Evolutionary conservation across 2,888 invertebrate species (phyloP).

Genomic region (Eupithecia vulgata): DNA sequence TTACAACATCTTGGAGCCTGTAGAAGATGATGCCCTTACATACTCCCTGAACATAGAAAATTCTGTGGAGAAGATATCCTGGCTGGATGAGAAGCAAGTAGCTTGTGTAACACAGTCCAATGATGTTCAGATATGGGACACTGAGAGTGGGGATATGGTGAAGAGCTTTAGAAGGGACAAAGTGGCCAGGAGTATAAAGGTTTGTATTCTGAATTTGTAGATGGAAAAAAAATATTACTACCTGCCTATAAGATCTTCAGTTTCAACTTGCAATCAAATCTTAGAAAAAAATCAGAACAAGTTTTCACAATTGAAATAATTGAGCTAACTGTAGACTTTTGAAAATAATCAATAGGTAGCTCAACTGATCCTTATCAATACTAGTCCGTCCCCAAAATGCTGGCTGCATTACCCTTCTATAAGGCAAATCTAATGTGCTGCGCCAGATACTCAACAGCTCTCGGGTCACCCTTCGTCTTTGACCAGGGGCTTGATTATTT

Average conservation of each 20-base stretch:
- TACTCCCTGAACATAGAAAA: conserved; percentile 91
- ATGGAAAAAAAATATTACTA: not conserved
- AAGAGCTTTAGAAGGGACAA: conserved; percentile 83
- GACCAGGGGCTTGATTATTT: too few relatives aligned
- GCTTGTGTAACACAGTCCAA: conserved; percentile 89
- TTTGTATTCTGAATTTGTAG: conserved; percentile 46
- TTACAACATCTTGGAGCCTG: conserved; percentile 88
- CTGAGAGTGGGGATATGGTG: conserved; percentile 85
- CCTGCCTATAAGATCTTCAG: not conserved
- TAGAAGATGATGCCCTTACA: conserved; percentile 91
- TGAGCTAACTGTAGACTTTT: too few relatives aligned
- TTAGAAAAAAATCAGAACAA: too few relatives aligned
- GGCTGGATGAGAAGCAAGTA: conserved; percentile 77
- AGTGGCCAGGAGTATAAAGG: conserved; percentile 84
- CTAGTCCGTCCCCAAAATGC: too few relatives aligned
- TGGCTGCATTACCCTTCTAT: too few relatives aligned
- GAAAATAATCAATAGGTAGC: too few relatives aligned
- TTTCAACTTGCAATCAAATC: not conserved
- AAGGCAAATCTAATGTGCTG: too few relatives aligned
- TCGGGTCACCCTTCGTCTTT: too few relatives aligned
- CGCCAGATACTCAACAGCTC: too few relatives aligned
- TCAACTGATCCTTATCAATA: too few relatives aligned
- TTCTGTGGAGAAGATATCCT: conserved; percentile 87
- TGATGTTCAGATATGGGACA: conserved; percentile 87
- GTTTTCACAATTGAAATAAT: too few relatives aligned